A percentile compares a stretch with the other conserved stretches of the same genome.
These are phyloP conservation scores for Campoletis raptor DNA, from an alignment of 2,888 invertebrate genomes.

Conservation along the genomic window DNA sequence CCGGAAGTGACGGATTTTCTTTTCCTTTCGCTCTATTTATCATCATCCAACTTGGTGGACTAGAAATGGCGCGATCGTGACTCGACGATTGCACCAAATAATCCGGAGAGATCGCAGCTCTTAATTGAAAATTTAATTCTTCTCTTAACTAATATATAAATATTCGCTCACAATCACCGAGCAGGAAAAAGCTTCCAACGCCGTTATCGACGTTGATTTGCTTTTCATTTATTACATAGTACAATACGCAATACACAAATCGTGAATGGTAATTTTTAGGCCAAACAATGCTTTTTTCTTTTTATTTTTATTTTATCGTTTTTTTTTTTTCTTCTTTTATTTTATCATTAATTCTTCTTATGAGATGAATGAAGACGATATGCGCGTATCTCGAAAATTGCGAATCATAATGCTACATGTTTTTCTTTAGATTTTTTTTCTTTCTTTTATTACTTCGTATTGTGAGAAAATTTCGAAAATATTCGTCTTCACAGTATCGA, in stretches of 20 bases:
- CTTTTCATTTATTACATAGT: constrained; percentile 45
- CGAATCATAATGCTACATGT: constrained; percentile 8
- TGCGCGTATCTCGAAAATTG: constrained; percentile 33
- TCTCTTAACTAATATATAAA: constrained; percentile 45
- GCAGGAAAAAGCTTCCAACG: constrained; percentile 42
- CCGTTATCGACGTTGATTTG: constrained; percentile 15
- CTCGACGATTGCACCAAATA: constrained; percentile 26
- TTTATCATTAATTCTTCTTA: constrained; percentile 15
- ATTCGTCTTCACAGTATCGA: constrained; percentile 23
- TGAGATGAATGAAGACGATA: constrained; percentile 41
- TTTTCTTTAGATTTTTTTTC: not conserved
- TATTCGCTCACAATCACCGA: constrained; percentile 47
- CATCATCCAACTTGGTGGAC: constrained; percentile 25
- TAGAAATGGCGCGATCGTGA: constrained; percentile 23
- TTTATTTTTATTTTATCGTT: constrained; percentile 22
- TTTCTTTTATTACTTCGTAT: constrained; percentile 7
- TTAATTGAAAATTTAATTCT: constrained; percentile 33
- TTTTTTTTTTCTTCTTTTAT: constrained; percentile 24
- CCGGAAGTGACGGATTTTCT: constrained; percentile 16
- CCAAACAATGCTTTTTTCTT: constrained; percentile 68
- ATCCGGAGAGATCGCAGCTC: not conserved
- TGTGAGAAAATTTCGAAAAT: constrained; percentile 29
- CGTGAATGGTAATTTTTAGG: constrained; percentile 71
- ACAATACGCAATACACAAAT: constrained; percentile 66
- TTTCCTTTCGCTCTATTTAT: constrained; percentile 16